Base-by-base conservation (phyloP, 2,797 vertebrate genomes). In the Centropyge bicolor region DNA sequence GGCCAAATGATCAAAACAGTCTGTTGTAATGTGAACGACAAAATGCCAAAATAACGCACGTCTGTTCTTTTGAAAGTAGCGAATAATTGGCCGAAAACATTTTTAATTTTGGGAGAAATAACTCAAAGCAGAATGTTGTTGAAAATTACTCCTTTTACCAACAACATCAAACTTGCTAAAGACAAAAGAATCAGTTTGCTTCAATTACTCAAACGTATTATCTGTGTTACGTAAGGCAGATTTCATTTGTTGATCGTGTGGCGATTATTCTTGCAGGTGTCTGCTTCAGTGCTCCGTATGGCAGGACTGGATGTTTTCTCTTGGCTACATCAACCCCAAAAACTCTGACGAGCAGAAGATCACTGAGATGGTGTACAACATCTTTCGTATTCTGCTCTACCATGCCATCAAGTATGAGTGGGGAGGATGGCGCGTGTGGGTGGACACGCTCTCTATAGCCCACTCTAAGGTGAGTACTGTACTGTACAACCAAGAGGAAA, bases 291-390 rank as follows among this genome's bases (percentile, higher is more conserved):
- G 98, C 93, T 99, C 98, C 0, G 98, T 99, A 27, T 99, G 98
- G 98, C 98, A 99, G 93, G 98, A 99, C 88, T 99, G 98, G 98
- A 99, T 99, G 98, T 99, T 99, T 93, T 99, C 98, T 80, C 96
- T 99, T 31, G 95, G 97, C 82, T 99, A 98, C 85, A 98, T 99
- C 87, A 99, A 98, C 90, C 97, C 98, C 20, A 98, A 99, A 91
- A 98, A 93, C 88, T 94, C 97, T 1, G 98, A 99, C 22, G 98
- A 99, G 84, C 97, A 98, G 95, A 99, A 98, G 94, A 96, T 97
- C 88, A 97, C 97, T 0, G 98, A 99, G 91, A 99, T 99, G 98
- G 97, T 99, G 55, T 99, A 99, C 95, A 98, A 98, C 93, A 98
- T 99, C 81, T 99, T 99, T 92, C 97, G 98, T 75, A 98, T 99